Base-by-base conservation (phyloP, 2,888 invertebrate genomes). In the Stenodema calcarata region DNA sequence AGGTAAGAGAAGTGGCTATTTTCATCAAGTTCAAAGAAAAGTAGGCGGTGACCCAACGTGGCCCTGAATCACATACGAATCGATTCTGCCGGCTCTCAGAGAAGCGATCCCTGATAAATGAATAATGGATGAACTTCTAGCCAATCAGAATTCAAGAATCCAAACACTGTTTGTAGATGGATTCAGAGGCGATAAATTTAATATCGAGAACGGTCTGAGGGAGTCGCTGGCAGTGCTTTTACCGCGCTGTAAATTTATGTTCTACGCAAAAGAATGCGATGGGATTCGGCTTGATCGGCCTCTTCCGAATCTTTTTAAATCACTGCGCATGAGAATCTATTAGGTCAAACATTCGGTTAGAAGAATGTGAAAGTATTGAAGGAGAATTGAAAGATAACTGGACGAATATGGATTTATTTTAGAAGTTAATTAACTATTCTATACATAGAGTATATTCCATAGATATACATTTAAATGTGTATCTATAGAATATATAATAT, bases 41-140 rank as follows among this genome's bases (percentile, higher is more conserved):
- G 7, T 2, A 35, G 7, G 35, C 35, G 35, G 35, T 62, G 62
- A 62, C 27, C 62, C 62, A 27, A 3, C 27, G 62, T 27, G 62
- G 62, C 9, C 27, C 62, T 23, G 62, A 27, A 62, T 23, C 62
- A 62, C 23, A 62, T 27, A 62, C 62, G 23, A 27, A 62, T 23
- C 62, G 62, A 62, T 62, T 62, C 62, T 16, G 50, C 50, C 50
- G 4, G 62, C n/a, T 54, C n/a, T 18, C 18, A 18, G 54, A 54
- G 54, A 18, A 62, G 62, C 62, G 62, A 44, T 44, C 23, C 27
- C 44, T 12, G 23, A 78, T 78, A 78, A 44, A 78, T 78, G 78
- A 78, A 78, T 78, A 78, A 78, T 78, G 78, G 44, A 78, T 78
- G 44, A 44, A 44, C 78, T 41, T 23, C 44, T 23, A 23, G 41